These are phyloP conservation scores for Pygmarrhopalites habei DNA, from an alignment of 1,140 invertebrate species.

Conservation along the genomic window DNA sequence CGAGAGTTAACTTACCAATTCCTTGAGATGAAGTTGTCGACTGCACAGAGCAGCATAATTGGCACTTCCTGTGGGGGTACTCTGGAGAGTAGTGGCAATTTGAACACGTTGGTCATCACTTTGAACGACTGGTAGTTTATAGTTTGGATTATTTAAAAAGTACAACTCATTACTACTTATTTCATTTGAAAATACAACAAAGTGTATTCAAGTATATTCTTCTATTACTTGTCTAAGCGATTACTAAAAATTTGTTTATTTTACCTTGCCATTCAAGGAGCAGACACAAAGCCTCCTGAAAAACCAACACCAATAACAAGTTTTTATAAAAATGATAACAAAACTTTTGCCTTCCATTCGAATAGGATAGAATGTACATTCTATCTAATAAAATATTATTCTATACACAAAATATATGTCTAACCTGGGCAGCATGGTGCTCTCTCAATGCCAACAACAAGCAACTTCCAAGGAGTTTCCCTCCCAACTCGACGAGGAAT, in stretches of 20 bases:
- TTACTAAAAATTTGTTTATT: too few species aligned
- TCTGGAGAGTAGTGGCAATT: slow-evolving; percentile 72
- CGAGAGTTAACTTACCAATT: slow-evolving; percentile 63
- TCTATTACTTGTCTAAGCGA: too few species aligned
- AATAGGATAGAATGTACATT: too few species aligned
- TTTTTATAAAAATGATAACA: too few species aligned
- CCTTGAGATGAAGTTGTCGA: slow-evolving; percentile 64
- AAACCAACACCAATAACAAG: too few species aligned
- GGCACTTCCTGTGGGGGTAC: slow-evolving; percentile 60
- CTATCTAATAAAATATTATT: slow-evolving; percentile 44
- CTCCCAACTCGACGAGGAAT: slow-evolving; percentile 61
- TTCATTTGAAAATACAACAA: too few species aligned
- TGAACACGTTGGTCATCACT: slow-evolving; percentile 63
- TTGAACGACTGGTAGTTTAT: too few species aligned
- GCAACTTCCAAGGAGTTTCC: slow-evolving; percentile 56
- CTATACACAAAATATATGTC: too few species aligned
- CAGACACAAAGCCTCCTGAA: slow-evolving; percentile 66
- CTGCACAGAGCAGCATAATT: slow-evolving; percentile 67
- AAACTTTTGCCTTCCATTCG: slow-evolving; percentile 55
- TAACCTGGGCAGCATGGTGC: slow-evolving; percentile 49
- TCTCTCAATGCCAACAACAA: slow-evolving; percentile 66
- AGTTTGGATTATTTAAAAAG: too few species aligned
- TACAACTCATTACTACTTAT: too few species aligned
- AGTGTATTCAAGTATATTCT: too few species aligned
- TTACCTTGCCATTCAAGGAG: slow-evolving; percentile 79